Conservation (phyloP, 2,888 invertebrate genomes). For the Trachelus iudaicus region DNA sequence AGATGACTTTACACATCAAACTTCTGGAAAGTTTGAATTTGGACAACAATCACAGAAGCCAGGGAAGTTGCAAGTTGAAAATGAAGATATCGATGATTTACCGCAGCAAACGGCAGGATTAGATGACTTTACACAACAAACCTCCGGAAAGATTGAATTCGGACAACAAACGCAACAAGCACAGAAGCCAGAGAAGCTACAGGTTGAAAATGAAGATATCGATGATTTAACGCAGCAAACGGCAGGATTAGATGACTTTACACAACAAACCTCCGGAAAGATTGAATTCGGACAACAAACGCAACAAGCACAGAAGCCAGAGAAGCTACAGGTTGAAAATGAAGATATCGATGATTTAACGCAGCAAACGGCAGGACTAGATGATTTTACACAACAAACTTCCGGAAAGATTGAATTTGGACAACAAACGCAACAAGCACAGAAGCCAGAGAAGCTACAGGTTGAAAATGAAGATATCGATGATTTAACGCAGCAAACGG, state of each 20-base stretch:
- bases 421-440: too few species aligned
- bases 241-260: conserved; percentile 18
- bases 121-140: conserved; percentile 2
- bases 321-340: too few species aligned
- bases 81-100: too few species aligned
- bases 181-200: not conserved
- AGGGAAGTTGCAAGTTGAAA: too few species aligned
- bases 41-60: conserved; percentile 10
- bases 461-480: too few species aligned
- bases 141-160: not conserved
- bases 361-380: too few species aligned
- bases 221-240: conserved; percentile 21
- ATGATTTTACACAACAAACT: too few species aligned
- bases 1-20: conserved; percentile 31
- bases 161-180: conserved; percentile 16
- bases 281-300: conserved; percentile 20
- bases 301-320: too few species aligned
- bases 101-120: conserved; percentile 17
- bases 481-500: too few species aligned
- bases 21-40: conserved; percentile 27
- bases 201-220: not conserved
- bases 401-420: too few species aligned
- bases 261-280: conserved; percentile 26
- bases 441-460: too few species aligned
- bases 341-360: too few species aligned